phyloP scores from a whole-genome alignment of 2,888 invertebrate species.

The Lepidonotus clava region DNA sequence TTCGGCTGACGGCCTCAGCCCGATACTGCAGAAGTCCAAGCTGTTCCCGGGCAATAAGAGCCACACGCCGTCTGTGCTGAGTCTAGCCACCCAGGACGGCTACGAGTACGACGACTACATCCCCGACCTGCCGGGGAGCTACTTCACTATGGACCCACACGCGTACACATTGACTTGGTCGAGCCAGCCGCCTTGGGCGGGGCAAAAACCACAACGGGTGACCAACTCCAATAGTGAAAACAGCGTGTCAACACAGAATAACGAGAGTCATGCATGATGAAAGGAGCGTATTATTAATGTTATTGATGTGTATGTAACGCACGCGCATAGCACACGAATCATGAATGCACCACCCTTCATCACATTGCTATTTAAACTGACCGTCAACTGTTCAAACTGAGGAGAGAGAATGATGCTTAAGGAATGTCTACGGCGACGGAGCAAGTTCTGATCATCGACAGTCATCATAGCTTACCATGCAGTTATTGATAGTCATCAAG shows the following conservation, averaged over 20 bases:
- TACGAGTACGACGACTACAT: constrained; percentile 68
- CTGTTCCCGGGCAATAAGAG: constrained; percentile 58
- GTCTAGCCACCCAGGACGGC: constrained; percentile 57
- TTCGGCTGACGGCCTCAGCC: constrained; percentile 58
- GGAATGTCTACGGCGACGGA: too few relatives aligned
- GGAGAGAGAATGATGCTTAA: not conserved
- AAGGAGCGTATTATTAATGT: too few relatives aligned
- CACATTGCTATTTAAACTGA: not conserved
- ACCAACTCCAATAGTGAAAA: constrained; percentile 31
- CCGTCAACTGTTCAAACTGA: not conserved
- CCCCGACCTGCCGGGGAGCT: constrained; percentile 64
- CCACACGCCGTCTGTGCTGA: constrained; percentile 60
- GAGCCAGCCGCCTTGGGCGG: constrained; percentile 60
- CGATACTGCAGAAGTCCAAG: constrained; percentile 56
- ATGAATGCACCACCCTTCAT: not conserved
- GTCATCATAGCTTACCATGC: too few relatives aligned
- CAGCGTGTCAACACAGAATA: constrained; percentile 39
- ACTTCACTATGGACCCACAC: constrained; percentile 66
- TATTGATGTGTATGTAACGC: too few relatives aligned
- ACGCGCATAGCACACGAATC: too few relatives aligned
- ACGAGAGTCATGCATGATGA: constrained; percentile 52
- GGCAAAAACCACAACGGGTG: not conserved
- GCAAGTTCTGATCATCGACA: too few relatives aligned
- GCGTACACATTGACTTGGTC: constrained; percentile 68
- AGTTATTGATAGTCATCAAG: too few relatives aligned